Base-by-base conservation (phyloP, 2,797 vertebrate species). In the Distichodus sexfasciatus region DNA sequence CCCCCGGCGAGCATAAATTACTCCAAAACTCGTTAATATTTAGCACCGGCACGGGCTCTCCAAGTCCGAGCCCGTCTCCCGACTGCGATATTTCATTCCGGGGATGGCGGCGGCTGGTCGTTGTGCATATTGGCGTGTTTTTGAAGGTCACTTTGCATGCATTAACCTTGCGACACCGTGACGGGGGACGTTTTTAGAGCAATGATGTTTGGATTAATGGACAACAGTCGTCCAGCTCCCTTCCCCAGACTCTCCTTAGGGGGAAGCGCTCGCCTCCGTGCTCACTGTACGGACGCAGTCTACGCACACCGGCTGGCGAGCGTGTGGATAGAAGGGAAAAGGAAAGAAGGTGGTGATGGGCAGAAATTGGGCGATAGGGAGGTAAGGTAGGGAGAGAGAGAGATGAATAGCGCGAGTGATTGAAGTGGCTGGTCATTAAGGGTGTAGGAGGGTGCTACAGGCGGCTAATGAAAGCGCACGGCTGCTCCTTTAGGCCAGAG, bases 401-500 rank as follows among this genome's bases (percentile, higher is more conserved):
- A 66, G 62, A 41, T 29, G 43, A 72, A 67, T 71, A 76, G 73
- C 66, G 81, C 79, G 66, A 60, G 67, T 84, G 78, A 85, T 84
- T 86, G 81, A 86, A 86, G 79, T 78, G 51, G 41, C 35, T 75
- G 79, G 69, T 86, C 78, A 78, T 85, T 86, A 41, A 51, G 74
- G 71, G 79, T 76, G 74, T 85, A 73, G 80, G 82, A 77, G 74
- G 75, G 66, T 80, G 80, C 78, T 82, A 79, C 81, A 79, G 77
- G 43, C 65, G 76, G 78, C 81, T 85, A 86, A 87, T 88, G 84
- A 87, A 85, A 85, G 75, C 75, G 75, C 82, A 83, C 74, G 73
- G 75, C 76, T 80, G 64, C 66, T 76, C 77, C 73, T 75, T 73
- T 65, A 78, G 74, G 76, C 65, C 71, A 80, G 77, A 84, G 76